A percentile compares a stretch with the other conserved stretches of the same genome.
Evolutionary conservation across 2,113 vertebrate genomes (phyloP).

Genomic region (Lagopus leucura): DNA sequence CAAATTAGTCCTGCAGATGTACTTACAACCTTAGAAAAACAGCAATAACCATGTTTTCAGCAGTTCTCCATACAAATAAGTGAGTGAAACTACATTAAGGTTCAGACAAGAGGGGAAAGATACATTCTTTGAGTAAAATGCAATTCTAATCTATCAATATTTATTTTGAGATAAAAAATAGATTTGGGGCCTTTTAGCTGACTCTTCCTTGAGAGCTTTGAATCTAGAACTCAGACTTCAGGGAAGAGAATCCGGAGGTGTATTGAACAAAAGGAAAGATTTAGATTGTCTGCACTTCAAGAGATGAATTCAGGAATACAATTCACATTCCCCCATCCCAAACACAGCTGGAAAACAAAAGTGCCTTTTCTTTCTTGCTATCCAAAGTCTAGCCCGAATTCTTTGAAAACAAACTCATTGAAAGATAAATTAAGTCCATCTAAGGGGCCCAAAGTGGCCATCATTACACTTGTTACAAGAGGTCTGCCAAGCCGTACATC

Average conservation of each 20-base stretch:
- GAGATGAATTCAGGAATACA: not conserved
- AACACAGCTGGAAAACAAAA: not conserved
- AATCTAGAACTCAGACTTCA: not conserved
- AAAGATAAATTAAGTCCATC: not conserved
- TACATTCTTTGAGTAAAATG: not conserved
- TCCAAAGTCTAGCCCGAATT: not conserved
- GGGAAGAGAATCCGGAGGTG: not conserved
- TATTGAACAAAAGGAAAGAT: not conserved
- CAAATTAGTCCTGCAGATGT: not conserved
- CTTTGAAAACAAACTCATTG: not conserved
- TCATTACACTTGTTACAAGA: conserved; percentile 18
- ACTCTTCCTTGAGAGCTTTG: not conserved
- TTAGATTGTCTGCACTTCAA: not conserved
- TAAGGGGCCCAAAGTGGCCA: not conserved
- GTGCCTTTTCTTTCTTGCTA: not conserved
- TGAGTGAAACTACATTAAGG: not conserved
- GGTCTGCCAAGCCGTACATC: conserved; percentile 8
- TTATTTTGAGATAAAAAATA: not conserved
- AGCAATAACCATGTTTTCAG: not conserved
- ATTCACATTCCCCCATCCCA: not conserved
- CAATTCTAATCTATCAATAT: not conserved
- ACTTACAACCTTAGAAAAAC: not conserved
- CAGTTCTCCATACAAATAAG: not conserved
- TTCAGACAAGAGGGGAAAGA: not conserved
- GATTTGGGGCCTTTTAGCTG: fast-evolving